These are phyloP conservation scores for Trissolcus brochymenae DNA, from an alignment of 2,888 invertebrate species.

Conservation along the genomic window DNA sequence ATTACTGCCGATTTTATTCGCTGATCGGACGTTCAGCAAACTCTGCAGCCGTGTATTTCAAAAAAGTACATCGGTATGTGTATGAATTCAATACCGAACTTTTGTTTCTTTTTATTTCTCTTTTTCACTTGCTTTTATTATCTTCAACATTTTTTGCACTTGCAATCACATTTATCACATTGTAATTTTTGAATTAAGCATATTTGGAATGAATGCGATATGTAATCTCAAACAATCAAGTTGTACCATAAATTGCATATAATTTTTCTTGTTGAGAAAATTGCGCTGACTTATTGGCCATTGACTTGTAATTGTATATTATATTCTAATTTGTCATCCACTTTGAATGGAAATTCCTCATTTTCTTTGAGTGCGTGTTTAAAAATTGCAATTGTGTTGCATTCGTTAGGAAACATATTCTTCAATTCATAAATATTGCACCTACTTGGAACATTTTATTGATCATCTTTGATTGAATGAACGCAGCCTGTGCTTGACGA, in stretches of 20 bases:
- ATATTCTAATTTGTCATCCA: too few relatives aligned
- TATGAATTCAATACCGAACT: slow-evolving; percentile 45
- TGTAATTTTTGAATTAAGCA: slow-evolving; percentile 21
- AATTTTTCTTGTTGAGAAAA: too few relatives aligned
- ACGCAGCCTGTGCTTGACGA: not conserved
- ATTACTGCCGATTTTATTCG: slow-evolving; percentile 59
- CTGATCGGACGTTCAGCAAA: slow-evolving; percentile 37
- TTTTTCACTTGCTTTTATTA: slow-evolving; percentile 6
- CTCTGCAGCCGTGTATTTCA: slow-evolving; percentile 19
- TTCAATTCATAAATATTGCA: too few relatives aligned
- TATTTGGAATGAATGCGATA: slow-evolving; percentile 4
- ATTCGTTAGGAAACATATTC: too few relatives aligned
- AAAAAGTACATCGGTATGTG: slow-evolving; percentile 29
- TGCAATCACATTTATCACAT: slow-evolving; percentile 21
- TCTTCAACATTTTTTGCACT: slow-evolving; percentile 5
- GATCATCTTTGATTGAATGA: not conserved
- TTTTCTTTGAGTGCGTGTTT: too few relatives aligned
- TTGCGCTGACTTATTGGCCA: too few relatives aligned
- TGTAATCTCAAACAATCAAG: too few relatives aligned
- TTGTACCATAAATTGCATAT: too few relatives aligned
- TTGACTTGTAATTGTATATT: too few relatives aligned
- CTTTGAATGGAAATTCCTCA: too few relatives aligned
- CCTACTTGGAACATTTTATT: not conserved
- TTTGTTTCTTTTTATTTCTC: slow-evolving; percentile 20
- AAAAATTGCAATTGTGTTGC: too few relatives aligned